A percentile compares a stretch with the other conserved stretches of the same genome.
Evolutionary conservation across 2,888 invertebrate species (phyloP).

Genomic region (Azorinus chamasolen): DNA sequence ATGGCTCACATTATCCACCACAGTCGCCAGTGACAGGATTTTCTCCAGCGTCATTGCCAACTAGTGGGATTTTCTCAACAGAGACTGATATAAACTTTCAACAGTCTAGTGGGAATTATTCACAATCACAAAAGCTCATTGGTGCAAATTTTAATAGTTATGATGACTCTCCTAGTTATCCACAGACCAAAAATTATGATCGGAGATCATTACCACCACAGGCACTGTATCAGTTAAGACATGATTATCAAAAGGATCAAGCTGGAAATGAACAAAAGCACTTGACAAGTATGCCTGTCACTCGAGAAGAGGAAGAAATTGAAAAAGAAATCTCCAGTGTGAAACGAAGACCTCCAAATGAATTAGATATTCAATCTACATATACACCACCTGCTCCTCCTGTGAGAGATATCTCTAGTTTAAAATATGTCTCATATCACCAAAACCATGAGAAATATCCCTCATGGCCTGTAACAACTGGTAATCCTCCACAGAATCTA

Average conservation of each 20-base stretch:
- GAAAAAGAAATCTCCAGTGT: constrained; percentile 63
- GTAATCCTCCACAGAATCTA: constrained; percentile 87
- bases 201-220: constrained; percentile 69
- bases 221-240: constrained; percentile 45
- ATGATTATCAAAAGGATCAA: constrained; percentile 47
- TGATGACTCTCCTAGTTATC: constrained; percentile 61
- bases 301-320: constrained; percentile 69
- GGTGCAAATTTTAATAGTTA: constrained; percentile 50
- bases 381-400: constrained; percentile 87
- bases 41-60: constrained; percentile 44
- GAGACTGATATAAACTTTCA: constrained; percentile 20
- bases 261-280: constrained; percentile 29
- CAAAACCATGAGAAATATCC: constrained; percentile 92
- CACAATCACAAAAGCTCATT: constrained; percentile 44
- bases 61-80: constrained; percentile 15
- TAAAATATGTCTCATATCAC: constrained; percentile 89
- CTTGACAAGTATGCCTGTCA: constrained; percentile 62
- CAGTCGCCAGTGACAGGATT: constrained; percentile 41
- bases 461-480: constrained; percentile 91
- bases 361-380: constrained; percentile 58
- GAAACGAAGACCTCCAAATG: constrained; percentile 54
- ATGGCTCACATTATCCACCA: constrained; percentile 40
- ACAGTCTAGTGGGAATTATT: constrained; percentile 26
- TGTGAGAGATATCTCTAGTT: constrained; percentile 90
- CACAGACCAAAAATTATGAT: constrained; percentile 52